These are phyloP conservation scores for Diadumene lineata DNA, from an alignment of 92 coral and sea anemone species.

Conservation along the genomic window DNA sequence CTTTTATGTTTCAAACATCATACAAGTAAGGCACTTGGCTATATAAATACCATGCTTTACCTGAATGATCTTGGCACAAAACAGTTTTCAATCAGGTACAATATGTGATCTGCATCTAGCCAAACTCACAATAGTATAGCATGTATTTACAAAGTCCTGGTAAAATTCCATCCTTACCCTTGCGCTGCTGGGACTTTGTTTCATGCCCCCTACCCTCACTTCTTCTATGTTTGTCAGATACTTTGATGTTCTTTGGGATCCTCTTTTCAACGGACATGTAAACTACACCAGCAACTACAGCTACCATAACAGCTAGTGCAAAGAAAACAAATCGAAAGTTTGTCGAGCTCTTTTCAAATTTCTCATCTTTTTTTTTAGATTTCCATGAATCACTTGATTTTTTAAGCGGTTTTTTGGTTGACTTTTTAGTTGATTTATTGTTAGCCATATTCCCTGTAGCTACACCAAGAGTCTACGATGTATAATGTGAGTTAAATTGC, in stretches of 20 bases:
- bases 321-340: neutral
- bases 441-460: conserved; percentile 32
- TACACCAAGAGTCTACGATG: neutral
- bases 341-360: neutral
- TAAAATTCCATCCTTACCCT: neutral
- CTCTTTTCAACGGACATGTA: conserved; percentile 3
- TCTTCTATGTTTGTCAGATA: neutral
- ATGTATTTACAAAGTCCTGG: too few relatives aligned
- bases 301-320: neutral
- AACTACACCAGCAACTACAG: conserved; percentile 3
- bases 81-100: too few relatives aligned
- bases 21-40: too few relatives aligned
- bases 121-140: too few relatives aligned
- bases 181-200: neutral
- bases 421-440: conserved; percentile 13
- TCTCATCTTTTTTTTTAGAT: neutral
- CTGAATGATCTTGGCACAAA: too few relatives aligned
- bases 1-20: too few relatives aligned
- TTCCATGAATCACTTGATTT: neutral
- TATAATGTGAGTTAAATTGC: neutral
- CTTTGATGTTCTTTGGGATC: neutral
- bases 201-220: neutral
- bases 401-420: conserved; percentile 26
- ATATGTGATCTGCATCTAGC: too few relatives aligned
- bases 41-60: too few relatives aligned